Conservation (phyloP, 2,113 vertebrate genomes). For the Bufo gargarizans region DNA sequence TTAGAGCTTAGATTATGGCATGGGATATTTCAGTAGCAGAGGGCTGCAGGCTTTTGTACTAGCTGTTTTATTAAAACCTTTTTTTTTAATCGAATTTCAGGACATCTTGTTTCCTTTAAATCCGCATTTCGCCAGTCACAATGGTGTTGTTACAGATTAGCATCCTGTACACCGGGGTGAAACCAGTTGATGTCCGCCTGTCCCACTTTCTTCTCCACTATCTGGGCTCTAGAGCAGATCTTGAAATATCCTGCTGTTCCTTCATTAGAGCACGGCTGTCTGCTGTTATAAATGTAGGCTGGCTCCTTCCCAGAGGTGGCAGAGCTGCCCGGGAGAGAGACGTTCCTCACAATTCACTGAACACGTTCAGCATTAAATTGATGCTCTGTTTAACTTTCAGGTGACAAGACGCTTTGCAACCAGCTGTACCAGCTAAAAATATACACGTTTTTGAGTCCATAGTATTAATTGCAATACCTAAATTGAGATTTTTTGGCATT, state of each 20-base stretch:
- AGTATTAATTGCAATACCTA: not conserved
- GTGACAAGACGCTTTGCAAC: slow-evolving; percentile 17
- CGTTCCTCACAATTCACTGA: slow-evolving; percentile 10
- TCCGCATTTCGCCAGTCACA: not conserved
- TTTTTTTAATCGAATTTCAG: not conserved
- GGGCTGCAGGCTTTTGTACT: not conserved
- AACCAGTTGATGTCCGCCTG: not conserved
- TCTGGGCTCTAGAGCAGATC: not conserved
- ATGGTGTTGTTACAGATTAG: not conserved
- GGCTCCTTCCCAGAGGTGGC: slow-evolving; percentile 30
- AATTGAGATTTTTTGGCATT: not conserved
- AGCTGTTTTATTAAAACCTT: not conserved
- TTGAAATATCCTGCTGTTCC: slow-evolving; percentile 29
- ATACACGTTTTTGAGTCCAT: slow-evolving; percentile 11
- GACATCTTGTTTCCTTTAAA: not conserved
- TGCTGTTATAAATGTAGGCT: slow-evolving; percentile 47
- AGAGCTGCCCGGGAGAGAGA: slow-evolving; percentile 2
- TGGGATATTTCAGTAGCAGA: not conserved
- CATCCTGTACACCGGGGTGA: not conserved
- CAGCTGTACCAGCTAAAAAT: not conserved
- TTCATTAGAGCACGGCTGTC: slow-evolving; percentile 40
- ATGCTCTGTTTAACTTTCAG: slow-evolving; percentile 32
- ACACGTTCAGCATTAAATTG: slow-evolving; percentile 19
- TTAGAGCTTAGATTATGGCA: not conserved
- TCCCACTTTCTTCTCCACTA: not conserved